These are phyloP conservation scores for Acrobasis suavella DNA, from an alignment of 2,888 invertebrate species.

Conservation along the genomic window DNA sequence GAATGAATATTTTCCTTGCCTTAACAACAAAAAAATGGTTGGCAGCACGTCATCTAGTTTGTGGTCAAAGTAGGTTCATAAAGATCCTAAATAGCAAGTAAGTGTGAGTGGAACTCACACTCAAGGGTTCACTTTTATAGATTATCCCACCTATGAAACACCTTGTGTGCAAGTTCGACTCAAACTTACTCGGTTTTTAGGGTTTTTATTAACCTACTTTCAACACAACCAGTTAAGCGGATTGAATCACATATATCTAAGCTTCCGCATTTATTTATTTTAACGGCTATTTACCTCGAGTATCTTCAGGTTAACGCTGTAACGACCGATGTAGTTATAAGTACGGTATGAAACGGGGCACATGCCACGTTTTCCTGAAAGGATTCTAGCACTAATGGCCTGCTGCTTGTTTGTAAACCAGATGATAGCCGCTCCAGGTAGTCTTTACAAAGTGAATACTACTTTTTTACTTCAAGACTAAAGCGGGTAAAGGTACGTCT, in stretches of 20 bases:
- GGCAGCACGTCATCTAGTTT: no score
- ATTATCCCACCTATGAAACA: no score
- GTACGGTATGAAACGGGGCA: neutral
- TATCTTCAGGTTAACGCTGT: neutral
- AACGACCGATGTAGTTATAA: neutral
- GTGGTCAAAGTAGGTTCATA: no score
- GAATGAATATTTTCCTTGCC: no score
- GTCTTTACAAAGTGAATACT: neutral
- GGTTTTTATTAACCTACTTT: neutral
- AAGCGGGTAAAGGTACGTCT: neutral
- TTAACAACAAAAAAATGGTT: no score
- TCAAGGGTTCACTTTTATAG: no score
- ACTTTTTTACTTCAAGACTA: neutral
- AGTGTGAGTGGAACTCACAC: no score
- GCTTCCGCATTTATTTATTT: neutral
- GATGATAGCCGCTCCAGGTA: neutral
- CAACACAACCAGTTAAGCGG: neutral
- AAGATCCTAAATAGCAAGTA: no score
- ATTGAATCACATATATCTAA: neutral
- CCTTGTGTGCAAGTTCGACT: no score
- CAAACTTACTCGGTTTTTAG: no score
- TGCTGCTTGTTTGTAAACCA: slow-evolving; percentile 3
- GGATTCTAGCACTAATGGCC: neutral
- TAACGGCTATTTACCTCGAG: neutral
- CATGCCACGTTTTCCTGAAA: slow-evolving; percentile 9